Evolutionary conservation across 2,113 vertebrate genomes (phyloP), one percentile per base, ranked within the genome.

Genomic region (Amphilophus citrinellus): DNA sequence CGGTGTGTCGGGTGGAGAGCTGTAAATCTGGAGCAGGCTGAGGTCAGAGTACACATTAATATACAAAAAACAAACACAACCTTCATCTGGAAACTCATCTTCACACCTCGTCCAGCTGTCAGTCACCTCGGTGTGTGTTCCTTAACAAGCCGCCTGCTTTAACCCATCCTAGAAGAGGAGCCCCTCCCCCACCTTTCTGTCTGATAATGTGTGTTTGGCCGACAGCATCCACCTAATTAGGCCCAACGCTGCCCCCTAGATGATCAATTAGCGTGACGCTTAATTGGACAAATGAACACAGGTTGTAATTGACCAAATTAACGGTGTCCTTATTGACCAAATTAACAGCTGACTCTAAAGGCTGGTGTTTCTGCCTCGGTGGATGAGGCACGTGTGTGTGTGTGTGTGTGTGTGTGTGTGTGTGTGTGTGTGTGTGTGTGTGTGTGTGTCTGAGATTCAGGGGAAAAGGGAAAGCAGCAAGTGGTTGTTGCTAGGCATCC

Each of bases 401-500:
- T 77, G 42, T 75, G 44, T 75, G 39, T 71, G 79, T 71, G 58
- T 10, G 18, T 42, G 71, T 77, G 42, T 75, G 44, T 75, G 39
- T 71, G 79, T 71, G 58, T 24, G 18, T 44, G 71, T 77, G 42
- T 63, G 44, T 75, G 39, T 71, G 79, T 71, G 58, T 11, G 39
- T 11, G 3, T 42, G 39, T 42, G 39, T 42, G 39, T 44, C 42
- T 44, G 3, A 39, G 59, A 63, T 47, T 62, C 27, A 37, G 42
- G 58, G 27, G 61, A 32, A 24, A 27, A 37, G 66, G 27, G 27
- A 27, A 37, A 39, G 37, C 66, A 50, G 77, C 13, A 3, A 47
- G 59, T 61, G 76, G 68, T 77, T 73, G 84, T 89, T 89, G 87
- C 87, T 89, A 89, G 84, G 87, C 84, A 84, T 57, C 80, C 87